These are phyloP conservation scores for Apamea monoglypha DNA, from an alignment of 2,888 invertebrate genomes.

Conservation along the genomic window DNA sequence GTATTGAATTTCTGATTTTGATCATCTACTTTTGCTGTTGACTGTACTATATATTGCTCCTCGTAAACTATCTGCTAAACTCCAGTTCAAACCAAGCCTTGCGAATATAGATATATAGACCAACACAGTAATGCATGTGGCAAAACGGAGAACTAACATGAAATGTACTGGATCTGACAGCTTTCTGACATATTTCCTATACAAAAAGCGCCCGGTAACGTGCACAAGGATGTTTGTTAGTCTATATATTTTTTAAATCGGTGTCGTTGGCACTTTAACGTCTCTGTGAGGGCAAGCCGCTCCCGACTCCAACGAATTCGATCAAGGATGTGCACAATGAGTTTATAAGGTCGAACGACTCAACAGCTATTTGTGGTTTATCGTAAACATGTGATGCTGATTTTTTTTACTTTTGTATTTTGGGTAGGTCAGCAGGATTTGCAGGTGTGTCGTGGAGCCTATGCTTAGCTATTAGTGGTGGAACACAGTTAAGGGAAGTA, in stretches of 20 bases:
- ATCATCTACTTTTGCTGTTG: no score
- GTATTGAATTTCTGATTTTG: no score
- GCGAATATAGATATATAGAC: slow-evolving; percentile 5
- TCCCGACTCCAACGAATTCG: slow-evolving; percentile 73
- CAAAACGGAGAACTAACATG: slow-evolving; percentile 3
- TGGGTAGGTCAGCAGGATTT: slow-evolving; percentile 4
- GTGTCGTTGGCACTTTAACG: slow-evolving; percentile 64
- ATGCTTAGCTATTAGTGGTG: background rate
- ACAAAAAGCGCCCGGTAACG: background rate
- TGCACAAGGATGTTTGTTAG: background rate
- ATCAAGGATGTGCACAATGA: slow-evolving; percentile 80
- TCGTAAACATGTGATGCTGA: slow-evolving; percentile 52
- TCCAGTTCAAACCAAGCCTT: slow-evolving; percentile 59
- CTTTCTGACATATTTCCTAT: background rate
- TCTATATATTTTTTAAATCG: slow-evolving; percentile 28
- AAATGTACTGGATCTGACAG: slow-evolving; percentile 16
- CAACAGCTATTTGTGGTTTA: slow-evolving; percentile 57
- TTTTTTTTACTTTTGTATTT: slow-evolving; percentile 29
- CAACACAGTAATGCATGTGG: background rate
- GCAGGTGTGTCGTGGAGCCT: background rate
- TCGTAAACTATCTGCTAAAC: slow-evolving; percentile 39
- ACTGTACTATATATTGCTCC: slow-evolving; percentile 16
- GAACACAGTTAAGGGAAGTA: no score
- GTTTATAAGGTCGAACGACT: slow-evolving; percentile 78
- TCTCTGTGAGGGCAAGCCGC: slow-evolving; percentile 66